Evolutionary conservation across 1,140 invertebrate species (phyloP), one percentile per base, ranked within the genome.

Genomic region (Hyles euphorbiae): DNA sequence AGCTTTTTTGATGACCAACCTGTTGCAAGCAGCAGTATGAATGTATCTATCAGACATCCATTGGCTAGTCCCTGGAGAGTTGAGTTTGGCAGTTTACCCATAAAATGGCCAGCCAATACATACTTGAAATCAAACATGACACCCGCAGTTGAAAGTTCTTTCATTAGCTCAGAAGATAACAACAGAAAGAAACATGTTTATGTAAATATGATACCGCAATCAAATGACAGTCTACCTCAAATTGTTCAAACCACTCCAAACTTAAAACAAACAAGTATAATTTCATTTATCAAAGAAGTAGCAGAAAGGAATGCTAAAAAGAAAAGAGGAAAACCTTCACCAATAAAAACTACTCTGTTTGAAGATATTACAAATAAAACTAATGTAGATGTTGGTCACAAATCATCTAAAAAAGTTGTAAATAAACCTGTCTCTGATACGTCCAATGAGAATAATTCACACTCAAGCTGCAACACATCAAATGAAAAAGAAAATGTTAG

Each of bases 111-210:
- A 49, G 75, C 71, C 5, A 86, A 88, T 53, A 73, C 78, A 12
- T 87, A 86, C 74, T 76, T 87, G 0, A 87, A 88, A 63, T 59
- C 86, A 5, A 84, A 88, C 55, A 85, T 88, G 86, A 88, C 86
- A 54, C 86, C 86, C 47, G 83, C 86, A 34, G 70, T 82, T 49
- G 86, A 88, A 57, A 76, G 76, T 49, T 88, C 86, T 33, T 88
- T 83, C 53, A 76, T 87, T 2, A 81, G 79, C 58, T 72, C 73
- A 55, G 74, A 75, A 68, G 77, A 83, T 9, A 65, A 56, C n/a
- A 67, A 43, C 22, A 79, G 75, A 56, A 88, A 84, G 65, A 86
- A 84, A 74, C 81, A 88, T 83, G 83, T 88, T 5, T 88, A 88
- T 53, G 87, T 83, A 34, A 80, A 86, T 52, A 72, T 88, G 50